Evolutionary conservation across 2,113 vertebrate species (phyloP).

Genomic region (Ictalurus furcatus): DNA sequence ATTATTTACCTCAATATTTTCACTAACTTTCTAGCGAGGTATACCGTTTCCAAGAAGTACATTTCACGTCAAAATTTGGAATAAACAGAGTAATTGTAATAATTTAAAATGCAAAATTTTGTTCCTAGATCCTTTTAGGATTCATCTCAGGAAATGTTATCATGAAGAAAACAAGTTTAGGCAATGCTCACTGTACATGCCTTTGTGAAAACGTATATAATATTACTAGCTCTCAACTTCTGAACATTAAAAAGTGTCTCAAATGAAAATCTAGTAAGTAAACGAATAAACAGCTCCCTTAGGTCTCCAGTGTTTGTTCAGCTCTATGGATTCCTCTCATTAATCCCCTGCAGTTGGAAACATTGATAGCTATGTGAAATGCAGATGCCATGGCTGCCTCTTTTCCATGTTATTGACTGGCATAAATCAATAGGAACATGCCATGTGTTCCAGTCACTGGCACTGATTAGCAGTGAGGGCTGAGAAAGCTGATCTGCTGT

Average conservation of each 20-base stretch:
- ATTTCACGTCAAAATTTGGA: neutral
- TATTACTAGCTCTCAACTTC: neutral
- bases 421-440: slow-evolving; percentile 36
- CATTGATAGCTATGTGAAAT: slow-evolving; percentile 22
- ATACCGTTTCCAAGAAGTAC: neutral
- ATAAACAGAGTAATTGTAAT: neutral
- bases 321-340: neutral
- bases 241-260: neutral
- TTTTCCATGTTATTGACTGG: slow-evolving; percentile 38
- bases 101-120: neutral
- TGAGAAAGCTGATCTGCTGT: slow-evolving; percentile 31
- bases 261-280: neutral
- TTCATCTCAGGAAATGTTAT: neutral
- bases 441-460: slow-evolving; percentile 3
- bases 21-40: neutral
- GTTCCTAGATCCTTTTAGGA: neutral
- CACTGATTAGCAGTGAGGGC: slow-evolving; percentile 40
- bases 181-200: neutral
- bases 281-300: slow-evolving; percentile 13
- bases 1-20: neutral
- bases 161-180: neutral
- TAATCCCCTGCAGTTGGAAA: slow-evolving; percentile 13
- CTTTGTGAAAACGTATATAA: neutral
- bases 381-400: slow-evolving; percentile 24
- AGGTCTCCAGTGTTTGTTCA: neutral